Evolutionary conservation across 2,113 vertebrate genomes (phyloP).

Genomic region (Cisticola juncidis): DNA sequence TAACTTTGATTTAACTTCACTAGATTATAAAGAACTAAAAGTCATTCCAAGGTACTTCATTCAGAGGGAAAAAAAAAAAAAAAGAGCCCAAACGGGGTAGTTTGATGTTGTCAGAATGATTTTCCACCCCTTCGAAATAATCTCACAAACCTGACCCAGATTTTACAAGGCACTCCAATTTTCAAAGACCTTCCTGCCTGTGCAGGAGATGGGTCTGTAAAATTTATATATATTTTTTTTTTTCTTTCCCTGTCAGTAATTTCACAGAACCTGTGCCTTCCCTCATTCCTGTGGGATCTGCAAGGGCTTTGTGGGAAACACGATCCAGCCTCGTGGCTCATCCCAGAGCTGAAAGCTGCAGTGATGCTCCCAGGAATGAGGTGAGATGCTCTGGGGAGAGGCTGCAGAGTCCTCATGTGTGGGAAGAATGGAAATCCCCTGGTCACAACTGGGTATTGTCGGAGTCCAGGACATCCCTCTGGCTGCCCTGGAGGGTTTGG

Average conservation of each 20-base stretch:
- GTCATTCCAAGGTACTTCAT: not conserved
- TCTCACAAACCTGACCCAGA: constrained; percentile 38
- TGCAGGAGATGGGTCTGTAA: not conserved
- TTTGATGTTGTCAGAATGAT: constrained; percentile 44
- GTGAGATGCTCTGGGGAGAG: not conserved
- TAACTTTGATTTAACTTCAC: constrained; percentile 32
- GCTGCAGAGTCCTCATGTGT: not conserved
- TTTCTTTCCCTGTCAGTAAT: not conserved
- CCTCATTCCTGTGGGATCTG: not conserved
- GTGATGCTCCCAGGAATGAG: not conserved
- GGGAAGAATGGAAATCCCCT: not conserved
- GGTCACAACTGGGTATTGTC: too few relatives aligned
- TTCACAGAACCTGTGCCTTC: not conserved
- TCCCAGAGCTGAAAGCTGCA: not conserved
- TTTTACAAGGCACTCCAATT: not conserved
- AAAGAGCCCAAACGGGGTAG: not conserved
- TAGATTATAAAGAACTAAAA: constrained; percentile 23
- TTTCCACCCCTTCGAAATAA: constrained; percentile 29
- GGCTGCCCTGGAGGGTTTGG: too few relatives aligned
- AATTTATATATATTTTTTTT: not conserved
- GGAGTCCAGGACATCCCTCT: too few relatives aligned
- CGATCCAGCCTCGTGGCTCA: not conserved
- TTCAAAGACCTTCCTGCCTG: not conserved
- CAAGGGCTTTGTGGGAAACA: not conserved
- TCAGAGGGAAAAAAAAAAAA: accelerated